Conservation (phyloP, 2,888 invertebrate genomes). For the Tetragnatha montana region DNA sequence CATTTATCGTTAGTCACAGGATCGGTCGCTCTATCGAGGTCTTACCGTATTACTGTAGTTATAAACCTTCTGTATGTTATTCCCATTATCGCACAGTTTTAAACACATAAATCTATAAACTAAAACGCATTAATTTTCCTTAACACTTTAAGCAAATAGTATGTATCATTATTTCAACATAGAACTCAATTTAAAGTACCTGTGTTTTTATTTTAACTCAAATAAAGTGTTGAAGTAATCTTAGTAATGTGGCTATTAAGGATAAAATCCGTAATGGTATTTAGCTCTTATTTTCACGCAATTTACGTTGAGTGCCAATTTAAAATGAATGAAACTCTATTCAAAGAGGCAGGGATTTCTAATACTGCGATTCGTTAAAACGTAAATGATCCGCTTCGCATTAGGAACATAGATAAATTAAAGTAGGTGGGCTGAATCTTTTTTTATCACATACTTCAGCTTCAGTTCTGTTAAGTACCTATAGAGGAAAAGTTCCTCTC, state of each 20-base stretch:
- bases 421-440: neutral
- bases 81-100: no score
- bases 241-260: neutral
- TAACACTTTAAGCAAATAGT: no score
- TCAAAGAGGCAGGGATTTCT: neutral
- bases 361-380: neutral
- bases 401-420: neutral
- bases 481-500: no score
- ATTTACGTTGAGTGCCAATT: neutral
- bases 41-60: no score
- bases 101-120: no score
- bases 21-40: no score
- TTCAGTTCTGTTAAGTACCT: neutral
- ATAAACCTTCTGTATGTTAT: no score
- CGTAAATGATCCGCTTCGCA: conserved; percentile 8
- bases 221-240: neutral
- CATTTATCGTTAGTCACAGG: no score
- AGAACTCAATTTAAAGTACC: no score
- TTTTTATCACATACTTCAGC: neutral
- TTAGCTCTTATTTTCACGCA: neutral
- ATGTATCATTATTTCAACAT: no score
- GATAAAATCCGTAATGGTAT: neutral
- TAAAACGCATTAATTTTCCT: no score
- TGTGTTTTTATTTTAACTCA: no score
- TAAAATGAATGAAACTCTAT: conserved; percentile 1